Evolutionary conservation across 2,113 vertebrate species (phyloP).

Genomic region (Eurystomus gularis): DNA sequence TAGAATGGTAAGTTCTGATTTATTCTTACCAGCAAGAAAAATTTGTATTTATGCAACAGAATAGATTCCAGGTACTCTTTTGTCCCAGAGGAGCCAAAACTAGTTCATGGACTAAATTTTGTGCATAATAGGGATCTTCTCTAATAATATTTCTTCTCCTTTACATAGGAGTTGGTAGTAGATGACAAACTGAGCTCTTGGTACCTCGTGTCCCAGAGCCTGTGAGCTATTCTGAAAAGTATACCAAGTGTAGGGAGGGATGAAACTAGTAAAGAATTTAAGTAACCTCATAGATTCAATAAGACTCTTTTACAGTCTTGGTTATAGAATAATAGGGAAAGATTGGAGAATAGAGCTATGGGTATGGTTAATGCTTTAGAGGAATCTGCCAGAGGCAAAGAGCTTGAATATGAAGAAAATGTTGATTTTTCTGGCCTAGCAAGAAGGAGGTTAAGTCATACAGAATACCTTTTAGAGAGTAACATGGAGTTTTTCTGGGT

Average conservation of each 20-base stretch:
- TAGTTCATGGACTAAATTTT: not conserved
- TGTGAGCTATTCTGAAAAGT: not conserved
- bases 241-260: not conserved
- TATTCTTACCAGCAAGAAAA: not conserved
- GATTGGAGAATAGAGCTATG: not conserved
- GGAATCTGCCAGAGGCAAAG: not conserved
- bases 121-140: not conserved
- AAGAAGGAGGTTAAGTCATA: not conserved
- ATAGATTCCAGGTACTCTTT: not conserved
- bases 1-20: not conserved
- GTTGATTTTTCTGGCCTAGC: not conserved
- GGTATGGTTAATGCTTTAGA: not conserved
- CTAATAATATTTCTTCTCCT: not conserved
- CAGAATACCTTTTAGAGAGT: not conserved
- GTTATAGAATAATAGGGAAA: not conserved
- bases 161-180: not conserved
- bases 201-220: not conserved
- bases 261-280: not conserved
- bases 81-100: not conserved
- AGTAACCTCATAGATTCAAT: not conserved
- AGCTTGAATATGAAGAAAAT: not conserved
- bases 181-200: not conserved
- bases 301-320: not conserved
- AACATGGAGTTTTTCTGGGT: not conserved
- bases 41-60: not conserved